Conservation (phyloP, 2,113 vertebrate species). For the Hepsetus odoe region DNA sequence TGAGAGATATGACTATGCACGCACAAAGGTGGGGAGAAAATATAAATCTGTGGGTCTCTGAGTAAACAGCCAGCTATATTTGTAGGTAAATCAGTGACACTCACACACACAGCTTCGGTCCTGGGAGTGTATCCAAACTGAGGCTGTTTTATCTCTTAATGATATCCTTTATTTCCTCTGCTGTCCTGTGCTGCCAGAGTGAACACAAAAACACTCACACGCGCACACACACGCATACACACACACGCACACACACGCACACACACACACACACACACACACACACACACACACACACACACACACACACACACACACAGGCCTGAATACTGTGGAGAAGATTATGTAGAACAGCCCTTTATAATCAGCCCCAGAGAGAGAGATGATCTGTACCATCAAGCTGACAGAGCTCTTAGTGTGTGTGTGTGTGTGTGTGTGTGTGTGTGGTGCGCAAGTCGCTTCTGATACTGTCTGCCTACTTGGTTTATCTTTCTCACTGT, state of each 20-base stretch:
- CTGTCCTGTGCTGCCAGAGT: constrained; percentile 13
- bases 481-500: not conserved
- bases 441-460: too few species aligned
- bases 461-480: too few species aligned
- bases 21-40: not conserved
- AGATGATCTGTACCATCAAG: constrained; percentile 26
- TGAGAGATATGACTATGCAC: not conserved
- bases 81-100: constrained; percentile 31
- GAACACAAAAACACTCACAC: not conserved
- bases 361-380: constrained; percentile 42
- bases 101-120: constrained; percentile 7
- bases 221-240: not conserved
- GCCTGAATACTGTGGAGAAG: constrained; percentile 24
- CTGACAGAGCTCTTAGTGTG: not conserved
- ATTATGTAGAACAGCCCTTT: constrained; percentile 47
- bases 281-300: not conserved
- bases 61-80: constrained; percentile 40
- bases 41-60: constrained; percentile 21
- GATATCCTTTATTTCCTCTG: constrained; percentile 23
- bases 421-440: not conserved
- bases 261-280: not conserved
- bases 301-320: not conserved
- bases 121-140: constrained; percentile 20
- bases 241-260: not conserved
- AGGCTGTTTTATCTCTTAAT: constrained; percentile 40